Base-by-base conservation (phyloP, 2,888 invertebrate species). In the Apotomis turbidana region DNA sequence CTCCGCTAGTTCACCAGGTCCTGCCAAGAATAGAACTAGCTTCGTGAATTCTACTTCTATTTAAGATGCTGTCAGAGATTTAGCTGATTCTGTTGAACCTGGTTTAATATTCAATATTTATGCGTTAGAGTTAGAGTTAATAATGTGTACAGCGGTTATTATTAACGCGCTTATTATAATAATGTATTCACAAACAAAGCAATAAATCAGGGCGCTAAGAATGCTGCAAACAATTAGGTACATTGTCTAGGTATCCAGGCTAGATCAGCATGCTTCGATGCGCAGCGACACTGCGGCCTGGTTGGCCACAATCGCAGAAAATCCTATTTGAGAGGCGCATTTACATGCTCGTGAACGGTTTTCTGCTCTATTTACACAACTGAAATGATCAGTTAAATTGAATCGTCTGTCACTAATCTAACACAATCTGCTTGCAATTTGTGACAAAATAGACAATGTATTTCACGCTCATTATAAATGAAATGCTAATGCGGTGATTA, bases 361-460 rank as follows among this genome's bases (percentile, higher is more conserved):
- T 89, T 88, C 87, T 87, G 92, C 90, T 90, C 91, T 85, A 91
- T 83, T 92, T 90, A 81, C 83, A 85, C 76, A 77, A 82, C 82
- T 88, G 85, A 90, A 90, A 88, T 88, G 86, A 91, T 90, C 85
- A 83, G 77, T 77, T 79, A 84, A 89, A 92, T 90, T 88, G 87
- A 87, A 88, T 82, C 88, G 89, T 87, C 89, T 77, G 80, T 80
- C 84, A 81, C 80, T 76, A 85, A 87, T 87, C 83, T 79, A 85
- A 85, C 84, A 85, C 81, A 79, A 76, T 79, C 76, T 75, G 75
- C 80, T 77, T 74, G 80, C 79, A 82, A 84, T 83, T 83, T 80
- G 79, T 78, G 81, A 86, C 82, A 83, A 78, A 80, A 78, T 78
- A 77, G 76, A 78, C 78, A 75, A 73, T 76, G 78, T 76, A 80